Conservation (phyloP, 2,888 invertebrate species). For the Tuberolachnus salignus region DNA sequence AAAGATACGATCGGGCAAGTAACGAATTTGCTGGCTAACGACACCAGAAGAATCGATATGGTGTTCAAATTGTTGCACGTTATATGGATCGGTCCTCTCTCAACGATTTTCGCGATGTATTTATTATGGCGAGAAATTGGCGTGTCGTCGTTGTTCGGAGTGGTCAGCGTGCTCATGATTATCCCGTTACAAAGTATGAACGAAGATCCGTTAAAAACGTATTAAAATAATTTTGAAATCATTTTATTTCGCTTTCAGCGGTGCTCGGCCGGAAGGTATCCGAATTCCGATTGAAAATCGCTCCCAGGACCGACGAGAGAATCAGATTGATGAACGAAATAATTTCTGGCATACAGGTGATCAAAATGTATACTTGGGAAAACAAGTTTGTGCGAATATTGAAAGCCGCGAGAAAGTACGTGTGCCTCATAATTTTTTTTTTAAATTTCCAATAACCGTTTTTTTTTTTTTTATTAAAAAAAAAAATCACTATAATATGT, state of each 20-base stretch:
- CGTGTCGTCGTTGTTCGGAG: slow-evolving; percentile 73
- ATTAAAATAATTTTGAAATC: background rate
- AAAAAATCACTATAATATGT: too few species aligned
- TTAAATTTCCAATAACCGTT: too few species aligned
- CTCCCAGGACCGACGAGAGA: slow-evolving; percentile 84
- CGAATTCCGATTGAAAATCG: slow-evolving; percentile 76
- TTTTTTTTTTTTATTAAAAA: too few species aligned
- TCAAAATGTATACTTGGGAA: slow-evolving; percentile 94
- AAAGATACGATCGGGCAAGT: slow-evolving; percentile 70
- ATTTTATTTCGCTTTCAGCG: slow-evolving; percentile 64
- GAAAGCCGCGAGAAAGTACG: slow-evolving; percentile 74
- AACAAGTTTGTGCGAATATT: slow-evolving; percentile 79
- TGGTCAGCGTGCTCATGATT: slow-evolving; percentile 72
- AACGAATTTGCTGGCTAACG: slow-evolving; percentile 82
- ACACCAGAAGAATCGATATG: slow-evolving; percentile 90
- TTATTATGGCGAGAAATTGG: slow-evolving; percentile 72
- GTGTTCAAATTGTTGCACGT: slow-evolving; percentile 88
- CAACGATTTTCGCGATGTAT: slow-evolving; percentile 76
- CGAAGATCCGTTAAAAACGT: too few species aligned
- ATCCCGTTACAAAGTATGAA: slow-evolving; percentile 75
- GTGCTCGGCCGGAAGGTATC: slow-evolving; percentile 80
- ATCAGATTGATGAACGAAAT: slow-evolving; percentile 92
- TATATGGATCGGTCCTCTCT: slow-evolving; percentile 87
- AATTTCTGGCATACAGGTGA: slow-evolving; percentile 81
- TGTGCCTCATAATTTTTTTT: slow-evolving; percentile 55